Evolutionary conservation across 2,797 vertebrate genomes (phyloP), one percentile per base, ranked within the genome.

Genomic region (Onychomys torridus): DNA sequence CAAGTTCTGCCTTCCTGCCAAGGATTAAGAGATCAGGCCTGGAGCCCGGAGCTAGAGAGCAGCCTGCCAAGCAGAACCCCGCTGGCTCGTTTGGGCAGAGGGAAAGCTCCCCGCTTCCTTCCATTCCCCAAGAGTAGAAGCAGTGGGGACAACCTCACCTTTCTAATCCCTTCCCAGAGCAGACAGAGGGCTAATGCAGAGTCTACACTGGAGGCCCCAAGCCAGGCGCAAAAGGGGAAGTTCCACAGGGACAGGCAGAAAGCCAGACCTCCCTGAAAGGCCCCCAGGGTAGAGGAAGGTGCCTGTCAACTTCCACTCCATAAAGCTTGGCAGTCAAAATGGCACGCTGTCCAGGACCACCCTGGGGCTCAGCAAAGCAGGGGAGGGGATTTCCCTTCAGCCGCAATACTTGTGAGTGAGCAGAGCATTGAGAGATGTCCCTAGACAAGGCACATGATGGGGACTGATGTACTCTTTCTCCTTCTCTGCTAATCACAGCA

Each of bases 1-100:
- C 94, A 89, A 94, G 90, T 97, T 97, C 96, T 89, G 79, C 86
- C 89, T 97, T 75, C 73, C 96, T 93, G 96, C 96, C 96, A 98
- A 97, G 95, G 95, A 97, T 97, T 93, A 97, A 96, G 95, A 92
- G 91, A 95, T 96, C 87, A 91, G 63, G 96, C 87, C 37, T 14
- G 73, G 90, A 92, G 89, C 49, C 78, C 0, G 23, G 43, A 59
- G 94, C 83, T 76, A 65, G 14, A 46, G 78, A 73, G 78, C 78
- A 90, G 93, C 77, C 69, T 94, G 95, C 91, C 91, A 93, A 88
- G 84, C 90, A 88, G 93, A 73, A 91, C 94, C 89, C 82, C 63
- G 46, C 32, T 12, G n/a, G 89, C 85, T 90, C 32, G 19, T 91
- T 59, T 73, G 71, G 87, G 77, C 88, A 75, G 52, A 90, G 63